Conservation (phyloP, 2,888 invertebrate genomes). For the Tineola bisselliella region DNA sequence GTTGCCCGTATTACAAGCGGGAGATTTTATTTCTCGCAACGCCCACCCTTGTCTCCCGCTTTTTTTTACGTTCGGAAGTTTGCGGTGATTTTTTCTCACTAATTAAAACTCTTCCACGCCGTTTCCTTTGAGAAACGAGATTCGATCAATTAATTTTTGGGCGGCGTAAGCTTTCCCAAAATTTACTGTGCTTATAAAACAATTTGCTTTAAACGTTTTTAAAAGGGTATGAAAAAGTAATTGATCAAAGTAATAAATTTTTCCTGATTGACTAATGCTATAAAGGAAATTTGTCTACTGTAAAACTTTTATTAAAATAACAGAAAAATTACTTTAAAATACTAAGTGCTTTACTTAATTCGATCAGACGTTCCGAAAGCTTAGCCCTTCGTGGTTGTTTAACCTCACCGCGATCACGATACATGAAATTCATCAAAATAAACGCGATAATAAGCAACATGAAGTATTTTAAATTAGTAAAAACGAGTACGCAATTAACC, state of each 20-base stretch:
- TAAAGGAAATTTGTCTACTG: too few relatives aligned
- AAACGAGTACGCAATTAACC: too few relatives aligned
- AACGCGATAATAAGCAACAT: too few relatives aligned
- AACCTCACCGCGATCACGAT: too few relatives aligned
- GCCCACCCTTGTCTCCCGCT: conserved; percentile 64
- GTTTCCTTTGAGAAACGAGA: conserved; percentile 64
- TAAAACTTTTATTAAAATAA: too few relatives aligned
- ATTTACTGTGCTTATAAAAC: conserved; percentile 56
- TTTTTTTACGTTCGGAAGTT: conserved; percentile 64
- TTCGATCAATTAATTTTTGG: conserved; percentile 67
- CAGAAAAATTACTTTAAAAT: too few relatives aligned
- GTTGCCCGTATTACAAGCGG: conserved; percentile 63
- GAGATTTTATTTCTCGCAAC: conserved; percentile 60
- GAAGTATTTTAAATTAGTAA: too few relatives aligned
- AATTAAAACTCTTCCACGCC: conserved; percentile 68
- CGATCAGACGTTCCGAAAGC: too few relatives aligned
- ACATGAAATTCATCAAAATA: too few relatives aligned
- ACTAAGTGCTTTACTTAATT: too few relatives aligned
- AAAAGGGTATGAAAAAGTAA: conserved; percentile 52
- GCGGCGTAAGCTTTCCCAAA: conserved; percentile 57
- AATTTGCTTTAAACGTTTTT: conserved; percentile 28
- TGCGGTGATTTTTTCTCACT: conserved; percentile 62
- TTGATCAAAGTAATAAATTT: conserved; percentile 34
- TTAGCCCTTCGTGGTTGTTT: too few relatives aligned
- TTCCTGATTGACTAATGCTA: not conserved